Evolutionary conservation across 1,140 invertebrate species (phyloP).

Genomic region (Cydia strobilella): DNA sequence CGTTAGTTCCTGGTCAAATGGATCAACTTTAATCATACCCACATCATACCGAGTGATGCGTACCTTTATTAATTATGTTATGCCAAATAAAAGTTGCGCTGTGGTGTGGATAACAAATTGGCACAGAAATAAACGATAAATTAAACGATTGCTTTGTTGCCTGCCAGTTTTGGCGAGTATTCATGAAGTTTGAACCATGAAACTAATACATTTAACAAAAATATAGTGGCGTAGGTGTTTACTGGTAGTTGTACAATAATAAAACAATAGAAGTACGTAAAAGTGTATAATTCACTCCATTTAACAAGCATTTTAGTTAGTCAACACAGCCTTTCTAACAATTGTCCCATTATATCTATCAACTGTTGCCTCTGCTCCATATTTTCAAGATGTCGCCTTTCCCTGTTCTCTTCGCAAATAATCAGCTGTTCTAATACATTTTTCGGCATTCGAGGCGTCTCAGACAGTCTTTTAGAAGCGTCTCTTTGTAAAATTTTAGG

Average conservation of each 20-base stretch:
- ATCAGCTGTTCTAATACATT: conserved; percentile 14
- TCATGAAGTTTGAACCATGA: too few relatives aligned
- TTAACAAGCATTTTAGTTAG: not conserved
- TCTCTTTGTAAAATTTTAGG: not conserved
- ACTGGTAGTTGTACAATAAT: too few relatives aligned
- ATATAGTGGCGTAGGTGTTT: too few relatives aligned
- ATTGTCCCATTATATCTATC: conserved; percentile 2
- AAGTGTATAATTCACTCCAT: not conserved
- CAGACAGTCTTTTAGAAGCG: not conserved
- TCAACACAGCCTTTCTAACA: not conserved
- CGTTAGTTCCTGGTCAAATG: not conserved
- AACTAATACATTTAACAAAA: too few relatives aligned
- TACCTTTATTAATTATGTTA: too few relatives aligned
- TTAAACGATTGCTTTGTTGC: too few relatives aligned
- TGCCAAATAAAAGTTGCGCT: too few relatives aligned
- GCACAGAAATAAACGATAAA: too few relatives aligned
- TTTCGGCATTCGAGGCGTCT: not conserved
- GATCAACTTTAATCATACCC: not conserved
- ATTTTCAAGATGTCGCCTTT: not conserved
- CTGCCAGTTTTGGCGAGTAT: too few relatives aligned
- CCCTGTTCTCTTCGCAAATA: conserved; percentile 26
- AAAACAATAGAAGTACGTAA: not conserved
- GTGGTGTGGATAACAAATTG: too few relatives aligned
- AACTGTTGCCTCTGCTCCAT: conserved; percentile 18
- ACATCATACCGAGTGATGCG: not conserved